Percentiles rank a stretch among this genome's conserved stretches.
Evolutionary conservation across 2,888 invertebrate genomes (phyloP).

Genomic region (Leptopterna dolabrata): DNA sequence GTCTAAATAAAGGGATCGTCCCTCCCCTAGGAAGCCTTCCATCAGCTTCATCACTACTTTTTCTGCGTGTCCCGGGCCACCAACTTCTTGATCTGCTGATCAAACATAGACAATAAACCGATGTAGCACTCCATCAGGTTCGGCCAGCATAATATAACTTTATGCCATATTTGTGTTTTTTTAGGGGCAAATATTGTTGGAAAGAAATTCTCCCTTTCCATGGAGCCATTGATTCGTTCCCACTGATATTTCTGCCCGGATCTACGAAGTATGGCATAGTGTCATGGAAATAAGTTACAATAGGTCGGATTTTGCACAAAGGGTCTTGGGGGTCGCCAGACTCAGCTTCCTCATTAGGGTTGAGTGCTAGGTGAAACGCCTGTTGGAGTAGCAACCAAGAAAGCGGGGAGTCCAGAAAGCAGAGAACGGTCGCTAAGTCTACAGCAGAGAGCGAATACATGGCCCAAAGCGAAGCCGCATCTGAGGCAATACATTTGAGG

Average conservation of each 20-base stretch:
- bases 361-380: not conserved
- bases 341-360: not conserved
- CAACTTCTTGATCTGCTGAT: conserved; percentile 59
- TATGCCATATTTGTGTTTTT: conserved; percentile 66
- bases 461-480: too few relatives aligned
- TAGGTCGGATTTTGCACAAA: conserved; percentile 64
- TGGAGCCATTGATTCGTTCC: conserved; percentile 65
- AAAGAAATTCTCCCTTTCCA: conserved; percentile 65
- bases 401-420: too few relatives aligned
- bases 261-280: conserved; percentile 64
- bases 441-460: too few relatives aligned
- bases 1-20: conserved; percentile 42
- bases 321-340: not conserved
- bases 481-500: too few relatives aligned
- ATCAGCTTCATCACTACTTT: conserved; percentile 35
- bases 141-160: conserved; percentile 65
- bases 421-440: too few relatives aligned
- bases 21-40: conserved; percentile 34
- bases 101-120: conserved; percentile 63
- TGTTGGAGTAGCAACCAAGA: not conserved
- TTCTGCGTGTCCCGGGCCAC: not conserved
- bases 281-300: conserved; percentile 66
- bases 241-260: conserved; percentile 64
- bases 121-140: conserved; percentile 64
- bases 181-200: conserved; percentile 65